Percentiles rank a stretch among this genome's conserved stretches.
phyloP scores from a whole-genome alignment of 2,888 invertebrate species.

The Cerceris rybyensis region DNA sequence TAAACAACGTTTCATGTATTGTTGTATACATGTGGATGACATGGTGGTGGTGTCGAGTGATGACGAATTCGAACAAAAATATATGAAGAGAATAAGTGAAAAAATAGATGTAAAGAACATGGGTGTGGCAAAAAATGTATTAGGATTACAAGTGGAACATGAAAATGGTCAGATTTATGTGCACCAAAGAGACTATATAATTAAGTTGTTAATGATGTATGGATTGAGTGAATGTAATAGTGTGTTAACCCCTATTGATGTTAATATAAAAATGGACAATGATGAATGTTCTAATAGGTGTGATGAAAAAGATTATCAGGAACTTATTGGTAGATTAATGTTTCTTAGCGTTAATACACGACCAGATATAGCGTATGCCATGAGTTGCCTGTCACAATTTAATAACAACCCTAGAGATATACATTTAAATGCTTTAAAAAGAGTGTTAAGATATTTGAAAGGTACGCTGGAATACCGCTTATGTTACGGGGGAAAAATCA shows the following conservation, averaged over 20 bases:
- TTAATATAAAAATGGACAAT: constrained; percentile 14
- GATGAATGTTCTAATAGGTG: not conserved
- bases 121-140: constrained; percentile 5
- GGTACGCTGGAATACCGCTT: constrained; percentile 10
- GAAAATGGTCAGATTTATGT: constrained; percentile 12
- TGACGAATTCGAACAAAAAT: no score
- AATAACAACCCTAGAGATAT: no score
- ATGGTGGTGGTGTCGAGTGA: no score
- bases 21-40: no score
- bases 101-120: no score
- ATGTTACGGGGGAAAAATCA: not conserved
- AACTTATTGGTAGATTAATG: constrained; percentile 20
- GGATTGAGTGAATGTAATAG: constrained; percentile 21
- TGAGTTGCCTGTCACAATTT: no score
- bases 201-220: constrained; percentile 4
- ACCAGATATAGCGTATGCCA: no score
- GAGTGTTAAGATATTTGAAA: constrained; percentile 12
- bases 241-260: not conserved
- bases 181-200: constrained; percentile 12
- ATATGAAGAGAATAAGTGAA: no score
- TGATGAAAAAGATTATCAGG: constrained; percentile 7
- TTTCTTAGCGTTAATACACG: no score
- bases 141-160: constrained; percentile 23
- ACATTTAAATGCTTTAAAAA: no score
- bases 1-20: no score